Evolutionary conservation across 2,113 vertebrate species (phyloP), one percentile per base, ranked within the genome.

Genomic region (Onychostoma macrolepis): DNA sequence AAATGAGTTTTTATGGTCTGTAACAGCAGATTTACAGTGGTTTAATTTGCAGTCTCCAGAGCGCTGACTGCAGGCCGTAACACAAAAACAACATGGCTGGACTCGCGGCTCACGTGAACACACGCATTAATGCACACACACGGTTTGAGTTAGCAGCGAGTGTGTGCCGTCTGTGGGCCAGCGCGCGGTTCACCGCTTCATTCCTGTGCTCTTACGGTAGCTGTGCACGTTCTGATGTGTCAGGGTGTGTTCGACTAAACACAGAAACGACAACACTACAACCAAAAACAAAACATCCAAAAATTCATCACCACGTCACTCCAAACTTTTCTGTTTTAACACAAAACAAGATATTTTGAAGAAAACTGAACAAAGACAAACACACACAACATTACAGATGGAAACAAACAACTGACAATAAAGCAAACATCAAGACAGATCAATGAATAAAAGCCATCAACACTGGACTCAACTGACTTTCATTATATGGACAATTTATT

Each of bases 1-100:
- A 96, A 97, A 95, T 96, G 95, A 96, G 95, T 91, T 94, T 96
- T 96, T 95, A 96, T 93, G 95, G 93, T 94, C 96, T 69, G 19
- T 71, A 94, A 94, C 92, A 92, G 94, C 95, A 93, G 93, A 96
- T 96, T 96, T 96, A 96, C 92, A 91, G 92, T 94, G 92, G 91
- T 92, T 95, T 96, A 96, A 96, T 96, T 95, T 95, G 95, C 93
- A 95, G 94, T 94, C 94, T 56, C 53, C 53, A 53, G 50, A 17
- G 4, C 50, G 17, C 50, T 53, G 50, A 15, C 50, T 95, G 91
- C 85, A 91, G 30, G 63, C 63, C 63, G 28, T 67, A 30, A 71
- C 67, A 33, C 65, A 69, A 33, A 67, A 30, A 67, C 63, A 67
- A 67, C 63, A 67, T 13, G 13, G 6, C 63, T 17, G n/a, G 58